Evolutionary conservation across 30 jellyfish, hydroid and myxozoan species (phyloP).

Genomic region (Clytia hemisphaerica): DNA sequence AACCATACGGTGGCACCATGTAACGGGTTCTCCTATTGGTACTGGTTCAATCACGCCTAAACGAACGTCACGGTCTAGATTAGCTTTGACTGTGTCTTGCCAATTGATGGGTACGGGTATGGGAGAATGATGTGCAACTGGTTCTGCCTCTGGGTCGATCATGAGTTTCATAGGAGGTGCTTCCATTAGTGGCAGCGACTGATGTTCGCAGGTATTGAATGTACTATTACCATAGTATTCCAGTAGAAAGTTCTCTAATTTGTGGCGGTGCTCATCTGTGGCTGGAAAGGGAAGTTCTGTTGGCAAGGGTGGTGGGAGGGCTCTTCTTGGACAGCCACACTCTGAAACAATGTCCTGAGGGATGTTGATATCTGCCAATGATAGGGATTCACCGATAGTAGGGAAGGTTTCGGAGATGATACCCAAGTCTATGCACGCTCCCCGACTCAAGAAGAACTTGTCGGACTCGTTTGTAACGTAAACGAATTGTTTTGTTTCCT

Average conservation of each 20-base stretch:
- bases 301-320: too few relatives aligned
- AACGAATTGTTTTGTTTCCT: neutral
- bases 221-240: too few relatives aligned
- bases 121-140: conserved; percentile 29
- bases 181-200: too few relatives aligned
- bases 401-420: neutral
- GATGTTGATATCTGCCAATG: too few relatives aligned
- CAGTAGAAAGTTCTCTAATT: too few relatives aligned
- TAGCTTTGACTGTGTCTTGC: conserved; percentile 37
- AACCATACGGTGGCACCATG: conserved; percentile 44
- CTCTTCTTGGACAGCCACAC: too few relatives aligned
- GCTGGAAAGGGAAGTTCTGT: too few relatives aligned
- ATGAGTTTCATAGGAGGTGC: neutral
- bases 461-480: neutral
- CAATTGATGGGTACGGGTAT: too few relatives aligned
- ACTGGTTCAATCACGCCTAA: conserved; percentile 39
- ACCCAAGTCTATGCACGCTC: neutral
- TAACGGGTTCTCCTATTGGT: conserved; percentile 36
- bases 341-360: neutral
- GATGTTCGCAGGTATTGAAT: too few relatives aligned
- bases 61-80: conserved; percentile 38
- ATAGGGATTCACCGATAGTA: neutral
- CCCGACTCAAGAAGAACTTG: neutral
- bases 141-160: conserved; percentile 20
- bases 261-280: too few relatives aligned